A percentile compares a stretch with the other conserved stretches of the same genome.
These are phyloP conservation scores for Myocastor coypus DNA, from an alignment of 2,113 vertebrate species.

Conservation along the genomic window DNA sequence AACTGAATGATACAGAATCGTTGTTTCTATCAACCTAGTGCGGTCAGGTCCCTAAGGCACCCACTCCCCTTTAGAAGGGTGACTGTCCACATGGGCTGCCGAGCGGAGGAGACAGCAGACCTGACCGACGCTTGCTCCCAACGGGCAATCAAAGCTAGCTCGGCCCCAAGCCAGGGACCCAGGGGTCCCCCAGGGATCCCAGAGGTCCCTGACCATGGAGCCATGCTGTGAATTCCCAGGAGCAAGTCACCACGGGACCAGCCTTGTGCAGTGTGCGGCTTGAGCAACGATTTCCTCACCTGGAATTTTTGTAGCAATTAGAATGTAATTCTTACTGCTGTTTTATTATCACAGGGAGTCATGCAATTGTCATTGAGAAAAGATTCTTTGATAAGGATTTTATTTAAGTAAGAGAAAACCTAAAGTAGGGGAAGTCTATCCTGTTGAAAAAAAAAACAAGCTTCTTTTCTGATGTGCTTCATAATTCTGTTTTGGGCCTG, in stretches of 20 bases:
- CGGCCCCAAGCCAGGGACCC: not conserved
- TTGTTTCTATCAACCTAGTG: not conserved
- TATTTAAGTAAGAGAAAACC: not conserved
- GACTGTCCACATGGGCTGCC: not conserved
- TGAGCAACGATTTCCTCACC: not conserved
- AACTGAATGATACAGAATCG: not conserved
- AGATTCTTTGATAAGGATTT: not conserved
- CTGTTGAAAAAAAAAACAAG: not conserved
- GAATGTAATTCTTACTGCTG: not conserved
- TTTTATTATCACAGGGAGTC: not conserved
- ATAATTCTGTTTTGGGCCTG: not conserved
- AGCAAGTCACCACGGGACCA: not conserved
- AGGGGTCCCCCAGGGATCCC: rapidly evolving
- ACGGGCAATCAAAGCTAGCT: too few relatives aligned
- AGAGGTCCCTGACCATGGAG: rapidly evolving
- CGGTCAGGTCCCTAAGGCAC: not conserved
- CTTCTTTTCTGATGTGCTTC: not conserved
- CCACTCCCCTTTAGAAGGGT: not conserved
- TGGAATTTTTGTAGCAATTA: not conserved
- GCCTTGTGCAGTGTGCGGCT: not conserved
- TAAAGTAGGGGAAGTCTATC: not conserved
- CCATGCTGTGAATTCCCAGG: not conserved
- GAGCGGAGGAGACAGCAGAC: not conserved
- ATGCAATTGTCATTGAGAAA: not conserved
- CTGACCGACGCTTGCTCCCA: rapidly evolving